Conservation (phyloP, 2,113 vertebrate species). For the Odontesthes bonariensis region DNA sequence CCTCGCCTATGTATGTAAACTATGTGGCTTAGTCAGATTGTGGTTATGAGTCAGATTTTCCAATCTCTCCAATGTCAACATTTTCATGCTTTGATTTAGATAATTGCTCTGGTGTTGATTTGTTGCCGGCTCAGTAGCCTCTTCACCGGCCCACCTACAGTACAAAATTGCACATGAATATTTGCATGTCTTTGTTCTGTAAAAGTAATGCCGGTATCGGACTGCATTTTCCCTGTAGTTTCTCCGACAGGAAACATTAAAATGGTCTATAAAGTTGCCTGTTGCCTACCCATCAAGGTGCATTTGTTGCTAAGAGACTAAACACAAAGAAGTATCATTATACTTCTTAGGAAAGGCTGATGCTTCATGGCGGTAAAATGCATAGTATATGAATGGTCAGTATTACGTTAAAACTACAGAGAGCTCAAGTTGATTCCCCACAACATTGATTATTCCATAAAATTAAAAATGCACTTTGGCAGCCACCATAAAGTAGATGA, state of each 20-base stretch:
- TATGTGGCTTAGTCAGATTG: too few species aligned
- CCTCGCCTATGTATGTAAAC: too few species aligned
- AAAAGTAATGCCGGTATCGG: conserved; percentile 8
- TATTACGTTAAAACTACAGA: neutral
- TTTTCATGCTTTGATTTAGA: too few species aligned
- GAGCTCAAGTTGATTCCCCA: conserved; percentile 20
- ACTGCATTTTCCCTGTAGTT: neutral
- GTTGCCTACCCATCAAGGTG: neutral
- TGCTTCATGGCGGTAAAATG: neutral
- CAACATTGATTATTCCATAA: conserved; percentile 47
- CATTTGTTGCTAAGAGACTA: conserved; percentile 33
- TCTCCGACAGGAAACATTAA: conserved; percentile 8
- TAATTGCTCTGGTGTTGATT: too few species aligned
- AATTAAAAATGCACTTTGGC: conserved; percentile 43
- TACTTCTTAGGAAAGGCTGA: conserved; percentile 10
- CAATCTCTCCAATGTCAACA: too few species aligned
- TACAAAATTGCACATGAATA: too few species aligned
- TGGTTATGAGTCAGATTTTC: too few species aligned
- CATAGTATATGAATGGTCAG: neutral
- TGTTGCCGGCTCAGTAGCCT: too few species aligned
- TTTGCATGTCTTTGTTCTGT: neutral
- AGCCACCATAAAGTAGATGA: conserved; percentile 13
- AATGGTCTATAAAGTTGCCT: conserved; percentile 3
- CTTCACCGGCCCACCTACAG: too few species aligned
- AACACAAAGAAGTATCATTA: conserved; percentile 6